Conservation (phyloP, 2,888 invertebrate species). For the Perizoma flavofasciatum region DNA sequence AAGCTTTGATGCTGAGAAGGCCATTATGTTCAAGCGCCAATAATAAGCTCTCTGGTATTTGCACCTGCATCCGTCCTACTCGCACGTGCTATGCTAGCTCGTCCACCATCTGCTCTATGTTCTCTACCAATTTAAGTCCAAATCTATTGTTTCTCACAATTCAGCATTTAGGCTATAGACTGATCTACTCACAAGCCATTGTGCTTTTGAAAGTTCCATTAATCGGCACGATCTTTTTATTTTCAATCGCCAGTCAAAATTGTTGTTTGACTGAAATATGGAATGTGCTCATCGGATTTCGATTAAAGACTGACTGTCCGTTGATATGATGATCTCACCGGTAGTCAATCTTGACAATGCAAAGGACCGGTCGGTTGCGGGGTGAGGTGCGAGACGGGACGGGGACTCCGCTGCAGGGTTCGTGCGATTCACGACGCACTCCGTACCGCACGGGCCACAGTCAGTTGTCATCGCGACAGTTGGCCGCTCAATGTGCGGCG, state of each 20-base stretch:
- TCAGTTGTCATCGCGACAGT: conserved; percentile 70
- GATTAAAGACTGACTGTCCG: conserved; percentile 63
- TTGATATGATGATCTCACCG: conserved; percentile 76
- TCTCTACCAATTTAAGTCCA: conserved; percentile 28
- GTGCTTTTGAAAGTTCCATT: background rate
- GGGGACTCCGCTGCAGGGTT: conserved; percentile 70
- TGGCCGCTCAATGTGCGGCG: conserved; percentile 76
- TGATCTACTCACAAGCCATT: background rate
- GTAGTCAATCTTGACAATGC: conserved; percentile 81
- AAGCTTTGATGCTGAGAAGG: conserved; percentile 45
- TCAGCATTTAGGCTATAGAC: background rate
- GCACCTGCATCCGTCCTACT: conserved; percentile 80
- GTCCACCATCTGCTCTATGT: conserved; percentile 45
- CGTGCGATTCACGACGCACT: conserved; percentile 73
- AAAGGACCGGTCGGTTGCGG: conserved; percentile 75
- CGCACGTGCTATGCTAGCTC: conserved; percentile 71
- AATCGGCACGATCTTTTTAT: background rate
- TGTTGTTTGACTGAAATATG: conserved; percentile 38
- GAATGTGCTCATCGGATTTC: conserved; percentile 52
- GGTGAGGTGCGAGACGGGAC: conserved; percentile 61
- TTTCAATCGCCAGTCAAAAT: background rate
- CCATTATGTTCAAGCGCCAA: conserved; percentile 64
- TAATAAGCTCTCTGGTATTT: conserved; percentile 56
- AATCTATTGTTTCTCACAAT: conserved; percentile 1
- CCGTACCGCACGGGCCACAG: conserved; percentile 57